phyloP scores from a whole-genome alignment of 2,888 invertebrate genomes.

The Cheiracanthium punctorium region DNA sequence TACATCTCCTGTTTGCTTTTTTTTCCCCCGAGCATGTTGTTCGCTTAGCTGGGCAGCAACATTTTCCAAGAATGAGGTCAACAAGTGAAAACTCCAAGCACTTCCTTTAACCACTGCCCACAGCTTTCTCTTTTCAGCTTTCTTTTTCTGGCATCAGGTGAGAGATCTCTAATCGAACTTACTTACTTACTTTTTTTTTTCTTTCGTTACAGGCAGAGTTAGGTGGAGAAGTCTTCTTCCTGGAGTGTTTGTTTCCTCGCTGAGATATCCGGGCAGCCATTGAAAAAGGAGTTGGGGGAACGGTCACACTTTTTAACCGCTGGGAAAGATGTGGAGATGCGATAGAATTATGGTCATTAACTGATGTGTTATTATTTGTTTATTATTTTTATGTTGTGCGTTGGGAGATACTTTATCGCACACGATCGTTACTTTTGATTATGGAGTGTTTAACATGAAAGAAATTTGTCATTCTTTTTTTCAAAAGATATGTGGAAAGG shows the following conservation, averaged over 20 bases:
- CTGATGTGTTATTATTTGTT: background rate
- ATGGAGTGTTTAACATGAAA: background rate
- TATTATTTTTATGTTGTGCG: background rate
- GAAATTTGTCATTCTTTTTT: no score
- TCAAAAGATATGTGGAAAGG: no score
- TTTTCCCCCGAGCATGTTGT: background rate
- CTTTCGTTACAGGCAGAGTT: background rate
- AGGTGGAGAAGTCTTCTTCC: slow-evolving; percentile 5
- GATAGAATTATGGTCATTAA: background rate
- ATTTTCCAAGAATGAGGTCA: background rate
- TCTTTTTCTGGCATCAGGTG: slow-evolving; percentile 12
- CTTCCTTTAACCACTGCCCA: slow-evolving; percentile 17
- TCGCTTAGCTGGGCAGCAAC: background rate
- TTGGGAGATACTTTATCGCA: background rate
- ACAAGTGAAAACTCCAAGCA: background rate
- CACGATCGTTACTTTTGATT: background rate
- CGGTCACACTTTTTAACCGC: background rate
- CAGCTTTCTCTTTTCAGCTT: slow-evolving; percentile 10
- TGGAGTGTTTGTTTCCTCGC: background rate
- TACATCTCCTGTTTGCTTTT: no score
- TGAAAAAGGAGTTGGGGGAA: background rate
- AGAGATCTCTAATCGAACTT: slow-evolving; percentile 1
- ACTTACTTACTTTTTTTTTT: no score
- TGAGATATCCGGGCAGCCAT: background rate
- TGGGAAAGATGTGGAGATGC: background rate